Conservation (phyloP, 2,113 vertebrate species). For the Plestiodon gilberti region DNA sequence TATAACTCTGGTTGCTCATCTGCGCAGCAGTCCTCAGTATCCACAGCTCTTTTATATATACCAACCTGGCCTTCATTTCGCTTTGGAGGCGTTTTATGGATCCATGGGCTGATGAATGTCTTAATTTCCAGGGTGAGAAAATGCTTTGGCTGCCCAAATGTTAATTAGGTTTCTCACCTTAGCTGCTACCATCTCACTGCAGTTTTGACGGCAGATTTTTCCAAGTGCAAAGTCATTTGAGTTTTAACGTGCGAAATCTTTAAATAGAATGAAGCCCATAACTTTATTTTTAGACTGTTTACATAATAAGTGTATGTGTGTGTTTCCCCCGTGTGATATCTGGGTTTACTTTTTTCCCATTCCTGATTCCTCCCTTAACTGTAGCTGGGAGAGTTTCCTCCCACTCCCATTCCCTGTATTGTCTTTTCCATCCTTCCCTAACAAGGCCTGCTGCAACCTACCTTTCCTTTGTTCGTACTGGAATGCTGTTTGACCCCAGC, state of each 20-base stretch:
- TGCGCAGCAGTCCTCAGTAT: neutral
- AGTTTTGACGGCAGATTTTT: too few species aligned
- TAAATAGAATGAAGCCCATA: neutral
- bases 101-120: neutral
- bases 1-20: neutral
- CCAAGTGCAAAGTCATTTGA: neutral
- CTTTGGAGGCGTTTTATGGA: neutral
- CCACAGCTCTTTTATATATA: neutral
- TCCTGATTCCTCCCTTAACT: slow-evolving; percentile 44
- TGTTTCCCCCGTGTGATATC: neutral
- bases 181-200: neutral
- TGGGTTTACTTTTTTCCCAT: neutral
- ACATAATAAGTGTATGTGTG: neutral
- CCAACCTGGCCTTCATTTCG: neutral
- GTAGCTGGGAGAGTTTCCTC: slow-evolving; percentile 41
- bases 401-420: slow-evolving; percentile 49
- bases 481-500: neutral
- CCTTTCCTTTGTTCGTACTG: slow-evolving; percentile 17
- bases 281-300: neutral
- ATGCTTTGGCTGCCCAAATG: neutral
- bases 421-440: slow-evolving; percentile 34
- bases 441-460: slow-evolving; percentile 37
- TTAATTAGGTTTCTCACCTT: neutral
- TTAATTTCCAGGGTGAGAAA: neutral
- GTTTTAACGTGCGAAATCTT: too few species aligned